Conservation (phyloP, 2,113 vertebrate genomes). For the Galbula dea region DNA sequence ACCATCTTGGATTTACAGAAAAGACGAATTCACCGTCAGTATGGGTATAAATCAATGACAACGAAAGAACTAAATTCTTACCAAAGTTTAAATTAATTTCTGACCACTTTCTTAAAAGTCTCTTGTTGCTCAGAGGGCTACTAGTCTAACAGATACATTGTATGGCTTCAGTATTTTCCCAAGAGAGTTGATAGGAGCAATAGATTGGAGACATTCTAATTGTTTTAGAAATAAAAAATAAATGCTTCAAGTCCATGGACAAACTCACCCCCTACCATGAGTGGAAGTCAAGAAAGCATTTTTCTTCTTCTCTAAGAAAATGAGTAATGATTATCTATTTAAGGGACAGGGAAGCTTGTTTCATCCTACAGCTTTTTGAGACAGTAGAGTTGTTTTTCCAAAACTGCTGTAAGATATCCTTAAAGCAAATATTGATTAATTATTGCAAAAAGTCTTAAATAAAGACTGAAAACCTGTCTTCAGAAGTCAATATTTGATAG, state of each 20-base stretch:
- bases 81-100: not conserved
- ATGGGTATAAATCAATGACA: not conserved
- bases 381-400: not conserved
- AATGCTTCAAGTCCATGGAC: not conserved
- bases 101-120: not conserved
- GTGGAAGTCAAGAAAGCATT: not conserved
- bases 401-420: not conserved
- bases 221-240: conserved; percentile 17
- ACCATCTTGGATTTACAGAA: not conserved
- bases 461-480: conserved; percentile 7
- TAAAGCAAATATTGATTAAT: conserved; percentile 50
- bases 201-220: not conserved
- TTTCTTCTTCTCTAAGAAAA: not conserved
- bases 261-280: not conserved
- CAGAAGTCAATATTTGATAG: not conserved
- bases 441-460: conserved; percentile 36
- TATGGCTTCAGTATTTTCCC: not conserved
- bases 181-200: not conserved
- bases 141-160: not conserved
- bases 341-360: not conserved
- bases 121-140: not conserved
- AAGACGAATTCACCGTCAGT: not conserved
- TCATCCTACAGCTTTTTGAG: not conserved
- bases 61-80: not conserved
- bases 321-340: not conserved